Base-by-base conservation (phyloP, 2,797 vertebrate genomes). In the Dromococcyx pavoninus region DNA sequence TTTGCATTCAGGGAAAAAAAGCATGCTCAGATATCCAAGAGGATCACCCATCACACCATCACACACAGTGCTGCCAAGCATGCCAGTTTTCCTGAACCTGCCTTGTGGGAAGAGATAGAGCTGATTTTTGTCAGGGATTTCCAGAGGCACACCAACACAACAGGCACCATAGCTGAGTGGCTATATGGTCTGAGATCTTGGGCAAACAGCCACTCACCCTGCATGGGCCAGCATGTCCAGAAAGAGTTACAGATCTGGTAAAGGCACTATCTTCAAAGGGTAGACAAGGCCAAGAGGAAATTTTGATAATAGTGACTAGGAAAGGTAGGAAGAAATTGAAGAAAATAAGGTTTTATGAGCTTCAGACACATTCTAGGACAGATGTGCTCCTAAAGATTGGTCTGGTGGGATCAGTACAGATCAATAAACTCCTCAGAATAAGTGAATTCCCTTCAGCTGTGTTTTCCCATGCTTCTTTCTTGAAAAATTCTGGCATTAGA, bases 11-110 rank as follows among this genome's bases (percentile, higher is more conserved):
- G 33, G 28, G 14, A 32, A 62, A 77, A 17, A 77, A 75, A 66
- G 23, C 18, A 35, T 39, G 13, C 17, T 80, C 41, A 51, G 43
- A 33, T 70, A 48, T 18, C 4, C 32, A 62, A n/a, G 7, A 66
- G 5, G 32, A 94, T 17, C 48, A 25, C 12, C 73, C 4, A 25
- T 12, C 3, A 0, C 39, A 43, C 73, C 4, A 25, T 12, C 3
- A 0, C 39, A 43, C 24, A 48, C 35, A 71, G 41, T 23, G 17
- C 43, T 70, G 73, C 21, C 6, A 86, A 61, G 74, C 0, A 0
- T 57, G 32, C 25, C n/a, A 19, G 16, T 80, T 94, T 82, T 66
- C 37, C 37, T 27, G 5, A 33, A 48, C 35, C 25, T 50, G 17
- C 10, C 30, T 28, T 18, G 13, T 19, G 27, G 15, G 30, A 80